Conservation (phyloP, 1,140 invertebrate species). For the Lanistes nyassanus region DNA sequence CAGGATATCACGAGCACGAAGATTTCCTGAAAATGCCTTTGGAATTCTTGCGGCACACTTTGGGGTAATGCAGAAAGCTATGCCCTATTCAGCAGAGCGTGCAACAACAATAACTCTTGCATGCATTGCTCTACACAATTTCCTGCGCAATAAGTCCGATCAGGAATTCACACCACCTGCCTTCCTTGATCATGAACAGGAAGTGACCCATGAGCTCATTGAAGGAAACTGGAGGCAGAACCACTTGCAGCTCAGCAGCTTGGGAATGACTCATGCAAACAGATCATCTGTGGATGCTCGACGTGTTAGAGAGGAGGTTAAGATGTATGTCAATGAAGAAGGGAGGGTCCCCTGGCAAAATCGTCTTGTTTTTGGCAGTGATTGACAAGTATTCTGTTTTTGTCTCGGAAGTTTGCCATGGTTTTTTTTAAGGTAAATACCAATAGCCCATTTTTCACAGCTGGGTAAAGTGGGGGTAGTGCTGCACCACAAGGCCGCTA, state of each 20-base stretch:
- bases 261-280: neutral
- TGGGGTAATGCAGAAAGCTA: neutral
- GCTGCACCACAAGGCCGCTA: too few relatives aligned
- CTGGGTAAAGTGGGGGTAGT: too few relatives aligned
- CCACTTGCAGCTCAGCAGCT: neutral
- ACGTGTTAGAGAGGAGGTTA: neutral
- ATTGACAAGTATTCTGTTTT: too few relatives aligned
- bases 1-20: neutral
- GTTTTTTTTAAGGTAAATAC: neutral
- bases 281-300: neutral
- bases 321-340: neutral
- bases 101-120: neutral
- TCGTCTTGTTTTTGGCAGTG: neutral
- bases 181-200: neutral
- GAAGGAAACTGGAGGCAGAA: neutral
- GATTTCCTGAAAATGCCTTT: neutral
- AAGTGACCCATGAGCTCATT: neutral
- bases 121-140: constrained; percentile 5
- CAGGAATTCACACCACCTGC: neutral
- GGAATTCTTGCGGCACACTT: neutral
- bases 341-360: neutral
- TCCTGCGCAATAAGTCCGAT: neutral
- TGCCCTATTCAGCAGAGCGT: neutral
- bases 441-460: too few relatives aligned
- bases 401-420: neutral